Evolutionary conservation across 1,140 invertebrate species (phyloP), one percentile per base, ranked within the genome.

Genomic region (Philopotamus ludificatus): DNA sequence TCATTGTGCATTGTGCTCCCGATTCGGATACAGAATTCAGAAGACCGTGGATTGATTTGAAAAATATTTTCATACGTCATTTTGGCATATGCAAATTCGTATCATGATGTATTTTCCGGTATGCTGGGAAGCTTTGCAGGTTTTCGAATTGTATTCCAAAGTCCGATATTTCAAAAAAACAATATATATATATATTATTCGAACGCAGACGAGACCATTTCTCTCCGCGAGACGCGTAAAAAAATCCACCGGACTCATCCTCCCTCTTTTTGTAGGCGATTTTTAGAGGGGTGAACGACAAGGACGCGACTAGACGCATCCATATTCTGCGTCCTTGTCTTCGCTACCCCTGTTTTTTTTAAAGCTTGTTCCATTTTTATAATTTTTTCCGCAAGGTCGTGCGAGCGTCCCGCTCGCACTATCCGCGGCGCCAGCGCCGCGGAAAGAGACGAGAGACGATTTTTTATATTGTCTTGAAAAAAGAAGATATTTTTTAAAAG

Each of bases 341-440:
- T 9, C 10, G 41, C 57, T 22, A 60, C 57, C 57, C 57, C 57
- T 60, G 57, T 60, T 60, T 60, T 60, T 58, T 60, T 60, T 42
- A 60, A 60, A 34, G 28, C 28, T 34, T 42, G 57, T 47, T 60
- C 44, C 57, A 60, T 60, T 60, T 60, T 60, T 60, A 60, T 60
- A 41, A 42, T 34, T 60, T 60, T 60, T 60, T 60, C 42, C 7
- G 55, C 22, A 21, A 25, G 4, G 47, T 23, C 25, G n/a, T 16
- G 28, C 12, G 28, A 34, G 28, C n/a, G 28, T 34, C 28, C 12
- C 28, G 28, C 28, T 34, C 28, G 4, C 4, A 12, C 28, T 34
- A 23, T 15, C 22, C 9, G 42, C 1, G 16, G 7, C 15, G 15
- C 42, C 42, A 42, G 15, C 55, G 55, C 41, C 10, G 42, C 28